Evolutionary conservation across 2,113 vertebrate genomes (phyloP), one percentile per base, ranked within the genome.

Genomic region (Pardalotus punctatus): DNA sequence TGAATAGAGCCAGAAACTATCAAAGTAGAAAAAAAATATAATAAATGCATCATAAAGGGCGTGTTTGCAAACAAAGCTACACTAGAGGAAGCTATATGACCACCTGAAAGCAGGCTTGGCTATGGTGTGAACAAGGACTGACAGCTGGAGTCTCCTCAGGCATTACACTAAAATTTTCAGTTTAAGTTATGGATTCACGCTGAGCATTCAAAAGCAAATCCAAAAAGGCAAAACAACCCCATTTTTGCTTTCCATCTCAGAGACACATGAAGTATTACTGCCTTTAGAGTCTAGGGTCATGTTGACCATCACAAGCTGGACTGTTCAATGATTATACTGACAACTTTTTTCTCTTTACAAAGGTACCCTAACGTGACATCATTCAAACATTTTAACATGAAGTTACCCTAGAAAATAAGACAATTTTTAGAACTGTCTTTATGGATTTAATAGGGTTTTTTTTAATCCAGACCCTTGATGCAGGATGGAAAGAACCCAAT

Each of bases 191-290:
- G 43, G 67, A 38, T 6, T 36, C 24, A 53, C 18, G 48, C 0
- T 43, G 8, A 71, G 25, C 42, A 85, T 60, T 2, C 29, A 33
- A 48, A 86, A 90, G 18, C 5, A 13, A 79, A 36, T 72, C 31
- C 14, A 72, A 69, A 73, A 33, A 50, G 14, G 19, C 28, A 81
- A 62, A 56, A 6, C 5, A 76, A 64, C 11, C 1, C 20, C 21
- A 10, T 6, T 51, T 40, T 29, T 1, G 7, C 38, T 22, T 35
- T 53, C 36, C 19, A 18, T 21, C 14, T 40, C 29, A 3, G 1
- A 48, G 5, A 47, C 5, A 66, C 6, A 13, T 0, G 5, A 81
- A 58, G 7, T 25, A 50, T 22, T 42, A 70, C 0, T 58, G 35
- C 18, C 33, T 93, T 31, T 84, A 23, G 42, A 36, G 31, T 43